A percentile compares a stretch with the other conserved stretches of the same genome.
Evolutionary conservation across 2,797 vertebrate species (phyloP).

Genomic region (Argyrosomus regius): DNA sequence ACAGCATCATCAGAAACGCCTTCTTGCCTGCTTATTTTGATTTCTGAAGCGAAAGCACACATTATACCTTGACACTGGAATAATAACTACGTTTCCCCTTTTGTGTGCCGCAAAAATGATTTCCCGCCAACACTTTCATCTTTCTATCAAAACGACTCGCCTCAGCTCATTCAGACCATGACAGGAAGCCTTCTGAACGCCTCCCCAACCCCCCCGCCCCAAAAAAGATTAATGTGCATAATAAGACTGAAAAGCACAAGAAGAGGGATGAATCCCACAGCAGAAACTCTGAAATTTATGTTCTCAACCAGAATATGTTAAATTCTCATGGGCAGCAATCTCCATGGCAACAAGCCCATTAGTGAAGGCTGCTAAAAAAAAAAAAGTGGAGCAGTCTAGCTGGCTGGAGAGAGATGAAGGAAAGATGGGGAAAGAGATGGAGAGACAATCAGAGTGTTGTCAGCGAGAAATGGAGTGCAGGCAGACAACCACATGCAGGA

Average conservation of each 20-base stretch:
- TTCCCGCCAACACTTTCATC: conserved; percentile 51
- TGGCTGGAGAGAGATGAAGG: conserved; percentile 35
- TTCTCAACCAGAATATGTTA: conserved; percentile 41
- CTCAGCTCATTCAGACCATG: conserved; percentile 47
- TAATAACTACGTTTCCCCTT: conserved; percentile 51
- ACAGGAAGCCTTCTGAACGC: conserved; percentile 38
- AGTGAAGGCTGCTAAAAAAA: conserved; percentile 34
- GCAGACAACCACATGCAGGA: conserved; percentile 5
- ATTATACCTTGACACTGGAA: conserved; percentile 38
- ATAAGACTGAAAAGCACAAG: conserved; percentile 46
- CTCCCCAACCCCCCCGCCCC: neutral
- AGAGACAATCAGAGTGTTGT: conserved; percentile 48
- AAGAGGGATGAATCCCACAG: conserved; percentile 48
- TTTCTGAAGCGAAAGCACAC: conserved; percentile 26
- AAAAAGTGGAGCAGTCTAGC: conserved; percentile 20
- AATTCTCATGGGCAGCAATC: conserved; percentile 59
- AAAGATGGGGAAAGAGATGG: conserved; percentile 21
- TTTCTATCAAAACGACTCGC: conserved; percentile 47
- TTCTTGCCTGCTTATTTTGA: conserved; percentile 33
- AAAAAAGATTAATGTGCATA: conserved; percentile 46
- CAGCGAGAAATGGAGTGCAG: conserved; percentile 9
- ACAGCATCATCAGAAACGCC: neutral
- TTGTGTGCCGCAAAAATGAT: conserved; percentile 43
- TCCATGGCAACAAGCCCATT: conserved; percentile 66
- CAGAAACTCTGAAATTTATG: conserved; percentile 51